Base-by-base conservation (phyloP, 2,888 invertebrate genomes). In the Tanaodytes sp. region DNA sequence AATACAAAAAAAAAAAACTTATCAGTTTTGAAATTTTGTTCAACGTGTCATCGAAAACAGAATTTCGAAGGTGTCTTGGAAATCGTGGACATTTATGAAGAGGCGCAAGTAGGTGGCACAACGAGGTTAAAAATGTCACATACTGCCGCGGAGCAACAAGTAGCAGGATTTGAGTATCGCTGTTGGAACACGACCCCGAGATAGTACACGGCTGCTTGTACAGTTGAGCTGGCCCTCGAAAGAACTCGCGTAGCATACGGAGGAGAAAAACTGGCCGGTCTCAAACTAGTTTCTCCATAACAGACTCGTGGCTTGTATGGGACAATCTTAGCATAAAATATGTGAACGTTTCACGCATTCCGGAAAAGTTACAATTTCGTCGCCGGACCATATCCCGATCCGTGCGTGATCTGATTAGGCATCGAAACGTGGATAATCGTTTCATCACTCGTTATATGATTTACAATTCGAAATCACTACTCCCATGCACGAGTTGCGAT, bases 241-340 rank as follows among this genome's bases (percentile, higher is more conserved):
- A 61, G 59, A 66, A 61, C 61, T 55, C 58, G 61, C 69, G 42
- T 63, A 49, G 69, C 66, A 63, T 43, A 69, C 71, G 58, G 66
- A 78, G 79, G 79, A 75, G 80, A 81, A 80, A 80, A 79, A 81
- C 80, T 80, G 80, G 80, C 79, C 74, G 76, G 72, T 71, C 46
- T 48, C 79, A 77, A 77, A 80, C 81, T 81, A 80, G 81, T 81
- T 80, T 80, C 76, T 75, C 79, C 77, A 76, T 77, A 76, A 75
- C 58, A 58, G 63, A 68, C 64, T n/a, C 52, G 45, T 61, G 55
- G 36, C 46, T 49, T 23, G 52, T 37, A 36, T 37, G 51, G 20
- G 51, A 62, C 55, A 67, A 55, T 61, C 55, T 61, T 66, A 62
- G 37, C 58, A 75, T 62, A 48, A 62, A 65, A 58, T 66, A 65